Conservation (phyloP, 2,113 vertebrate species). For the Perognathus longimembris region DNA sequence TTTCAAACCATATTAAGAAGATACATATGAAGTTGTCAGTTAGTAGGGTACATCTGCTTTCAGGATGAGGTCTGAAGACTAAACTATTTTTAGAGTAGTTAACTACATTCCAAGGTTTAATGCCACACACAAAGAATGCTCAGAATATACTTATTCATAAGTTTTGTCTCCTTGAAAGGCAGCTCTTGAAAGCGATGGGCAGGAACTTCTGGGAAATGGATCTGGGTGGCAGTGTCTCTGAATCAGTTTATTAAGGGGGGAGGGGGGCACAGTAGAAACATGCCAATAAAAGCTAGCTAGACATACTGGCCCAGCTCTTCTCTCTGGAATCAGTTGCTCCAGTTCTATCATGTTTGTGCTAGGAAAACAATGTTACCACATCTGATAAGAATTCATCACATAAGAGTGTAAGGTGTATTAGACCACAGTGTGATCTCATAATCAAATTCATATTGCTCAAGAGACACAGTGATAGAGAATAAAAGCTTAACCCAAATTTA, state of each 20-base stretch:
- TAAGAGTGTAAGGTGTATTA: background rate
- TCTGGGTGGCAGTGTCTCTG: background rate
- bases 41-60: conserved; percentile 70
- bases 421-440: background rate
- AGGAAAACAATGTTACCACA: conserved; percentile 17
- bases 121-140: conserved; percentile 44
- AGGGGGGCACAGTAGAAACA: conserved; percentile 39
- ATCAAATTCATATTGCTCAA: background rate
- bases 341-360: conserved; percentile 6
- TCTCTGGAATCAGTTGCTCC: conserved; percentile 9
- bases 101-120: conserved; percentile 73
- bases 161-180: conserved; percentile 67
- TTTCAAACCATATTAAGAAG: conserved; percentile 31
- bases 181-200: conserved; percentile 44
- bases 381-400: conserved; percentile 15
- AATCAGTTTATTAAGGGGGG: conserved; percentile 31
- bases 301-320: background rate
- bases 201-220: conserved; percentile 49
- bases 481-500: background rate
- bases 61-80: conserved; percentile 65
- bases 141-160: conserved; percentile 67
- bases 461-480: background rate
- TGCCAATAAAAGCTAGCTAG: conserved; percentile 53
- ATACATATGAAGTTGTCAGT: conserved; percentile 41
- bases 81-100: conserved; percentile 73